These are phyloP conservation scores for Semotilus atromaculatus DNA, from an alignment of 2,797 vertebrate genomes.

Conservation along the genomic window DNA sequence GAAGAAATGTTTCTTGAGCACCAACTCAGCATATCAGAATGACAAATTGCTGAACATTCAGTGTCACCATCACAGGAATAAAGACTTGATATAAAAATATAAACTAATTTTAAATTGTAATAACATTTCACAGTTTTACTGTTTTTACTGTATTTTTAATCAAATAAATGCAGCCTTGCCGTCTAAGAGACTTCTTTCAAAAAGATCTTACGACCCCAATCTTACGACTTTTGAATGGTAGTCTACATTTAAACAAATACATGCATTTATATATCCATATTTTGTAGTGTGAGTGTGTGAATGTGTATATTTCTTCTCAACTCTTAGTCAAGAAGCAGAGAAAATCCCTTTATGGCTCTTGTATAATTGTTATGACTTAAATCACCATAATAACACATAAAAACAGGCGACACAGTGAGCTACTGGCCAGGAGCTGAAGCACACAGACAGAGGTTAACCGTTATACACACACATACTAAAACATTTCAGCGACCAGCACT, in stretches of 20 bases:
- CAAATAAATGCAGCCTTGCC: not conserved
- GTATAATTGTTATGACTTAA: slow-evolving; percentile 64
- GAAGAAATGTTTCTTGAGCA: no score
- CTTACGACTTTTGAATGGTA: not conserved
- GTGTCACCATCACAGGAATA: not conserved
- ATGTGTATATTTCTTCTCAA: slow-evolving; percentile 14
- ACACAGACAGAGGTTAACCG: not conserved
- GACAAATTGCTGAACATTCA: not conserved
- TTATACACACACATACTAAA: slow-evolving; percentile 39
- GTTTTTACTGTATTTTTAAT: not conserved
- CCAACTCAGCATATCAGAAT: not conserved
- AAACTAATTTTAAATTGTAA: not conserved
- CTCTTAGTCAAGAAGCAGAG: slow-evolving; percentile 39
- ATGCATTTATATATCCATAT: not conserved
- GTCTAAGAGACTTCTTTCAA: not conserved
- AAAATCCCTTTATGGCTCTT: slow-evolving; percentile 60
- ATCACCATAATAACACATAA: slow-evolving; percentile 64
- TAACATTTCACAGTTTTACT: not conserved
- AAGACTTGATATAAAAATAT: not conserved
- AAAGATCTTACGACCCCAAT: not conserved
- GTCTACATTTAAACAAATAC: not conserved
- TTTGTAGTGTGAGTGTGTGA: not conserved
- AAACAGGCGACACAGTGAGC: slow-evolving; percentile 51
- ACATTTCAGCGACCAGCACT: slow-evolving; percentile 22
- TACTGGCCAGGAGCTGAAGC: slow-evolving; percentile 59